Evolutionary conservation across 2,888 invertebrate species (phyloP), one percentile per base, ranked within the genome.

Genomic region (Diabrotica balteata): DNA sequence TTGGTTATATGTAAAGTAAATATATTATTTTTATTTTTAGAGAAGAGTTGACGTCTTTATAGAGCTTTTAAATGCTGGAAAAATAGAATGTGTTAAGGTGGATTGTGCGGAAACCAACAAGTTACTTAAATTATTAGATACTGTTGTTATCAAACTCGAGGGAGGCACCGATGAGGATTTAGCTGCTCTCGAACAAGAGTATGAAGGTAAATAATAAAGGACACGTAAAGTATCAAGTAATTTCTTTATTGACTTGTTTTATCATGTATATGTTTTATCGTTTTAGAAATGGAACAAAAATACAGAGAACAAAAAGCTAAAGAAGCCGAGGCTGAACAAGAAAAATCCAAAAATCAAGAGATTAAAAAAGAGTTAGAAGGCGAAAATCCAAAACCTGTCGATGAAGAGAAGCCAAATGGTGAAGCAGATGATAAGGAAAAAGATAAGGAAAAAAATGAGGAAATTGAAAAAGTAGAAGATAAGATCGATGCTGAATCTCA

Each of bases 91-190:
- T 74, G 90, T 95, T 0, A 88, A 91, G 2, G 90, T 98, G 1
- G 98, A 99, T 81, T 91, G 93, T 50, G 93, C 93, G 64, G 93
- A 95, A 82, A 89, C 91, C 0, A 93, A 93, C 63, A 89, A 91
- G 66, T 85, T 99, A 61, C 89, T 98, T 59, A 91, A 93, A 75
- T 86, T 99, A 8, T 88, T 99, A 67, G 99, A 99, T 83, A 94
- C 97, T 64, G 97, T 96, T 52, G 98, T 99, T 7, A 96, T 99
- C 71, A 94, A 96, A 83, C 86, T 99, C 53, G 98, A 99, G 85
- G 98, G 97, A 22, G 95, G 95, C 0, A 91, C 90, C 0, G 94
- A 95, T 55, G 93, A 94, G 77, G 98, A 98, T 84, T 85, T 97
- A 17, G 92, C 92, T 76, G 88, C 92, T 43, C 86, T 98, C n/a